Conservation (phyloP, 2,797 vertebrate species). For the Sebastes paucispinis region DNA sequence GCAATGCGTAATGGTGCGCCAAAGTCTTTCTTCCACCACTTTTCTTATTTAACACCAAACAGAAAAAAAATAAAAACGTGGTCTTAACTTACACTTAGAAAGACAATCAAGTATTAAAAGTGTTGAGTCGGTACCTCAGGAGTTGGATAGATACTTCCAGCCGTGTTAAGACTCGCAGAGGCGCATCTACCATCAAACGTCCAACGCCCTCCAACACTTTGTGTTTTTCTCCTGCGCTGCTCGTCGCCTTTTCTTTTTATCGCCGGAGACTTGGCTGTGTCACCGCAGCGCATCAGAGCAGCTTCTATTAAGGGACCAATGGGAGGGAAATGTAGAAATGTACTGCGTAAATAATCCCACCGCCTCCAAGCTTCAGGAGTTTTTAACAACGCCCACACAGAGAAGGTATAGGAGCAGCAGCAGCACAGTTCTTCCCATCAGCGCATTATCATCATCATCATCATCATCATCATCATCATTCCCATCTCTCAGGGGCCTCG, state of each 20-base stretch:
- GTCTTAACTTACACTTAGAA: background rate
- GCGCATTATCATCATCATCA: background rate
- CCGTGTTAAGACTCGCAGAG: conserved; percentile 49
- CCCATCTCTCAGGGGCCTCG: conserved; percentile 11
- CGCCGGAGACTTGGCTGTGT: conserved; percentile 52
- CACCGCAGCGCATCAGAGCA: conserved; percentile 62
- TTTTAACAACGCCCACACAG: conserved; percentile 65
- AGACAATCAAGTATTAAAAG: background rate
- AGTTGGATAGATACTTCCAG: conserved; percentile 61
- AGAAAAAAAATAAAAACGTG: background rate
- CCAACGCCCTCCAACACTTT: conserved; percentile 32
- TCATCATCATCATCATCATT: conserved; percentile 4
- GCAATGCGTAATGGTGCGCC: conserved; percentile 34
- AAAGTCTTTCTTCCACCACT: background rate
- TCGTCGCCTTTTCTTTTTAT: conserved; percentile 68
- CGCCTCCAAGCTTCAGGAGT: conserved; percentile 51
- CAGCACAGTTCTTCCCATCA: conserved; percentile 29
- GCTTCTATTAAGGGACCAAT: conserved; percentile 73
- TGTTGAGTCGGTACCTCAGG: conserved; percentile 63
- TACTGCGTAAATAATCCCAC: conserved; percentile 55
- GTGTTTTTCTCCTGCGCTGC: conserved; percentile 26
- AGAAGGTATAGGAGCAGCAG: conserved; percentile 35
- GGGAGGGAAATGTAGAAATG: conserved; percentile 42
- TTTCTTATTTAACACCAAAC: background rate
- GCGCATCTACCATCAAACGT: conserved; percentile 35